Base-by-base conservation (phyloP, 2,888 invertebrate genomes). In the Acleris emargana region DNA sequence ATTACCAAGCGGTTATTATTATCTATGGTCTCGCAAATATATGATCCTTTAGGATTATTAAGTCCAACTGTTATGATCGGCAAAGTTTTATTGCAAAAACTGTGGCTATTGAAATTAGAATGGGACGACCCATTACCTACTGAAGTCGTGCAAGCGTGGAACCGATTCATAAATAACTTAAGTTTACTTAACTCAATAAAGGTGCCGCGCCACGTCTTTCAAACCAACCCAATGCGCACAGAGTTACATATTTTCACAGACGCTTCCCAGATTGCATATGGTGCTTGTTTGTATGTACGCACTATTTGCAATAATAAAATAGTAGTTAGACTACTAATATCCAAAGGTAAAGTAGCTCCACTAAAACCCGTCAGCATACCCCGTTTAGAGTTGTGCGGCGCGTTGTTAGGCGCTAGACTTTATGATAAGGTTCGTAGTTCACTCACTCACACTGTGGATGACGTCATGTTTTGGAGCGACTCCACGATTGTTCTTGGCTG, bases 401-500 rank as follows among this genome's bases (percentile, higher is more conserved):
- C 50, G 11, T 13, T 50, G 18, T 20, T 50, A 6, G 50, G 20
- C 18, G 11, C 50, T 18, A 50, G 50, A n/a, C 13, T 50, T 18
- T 50, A 11, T 50, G 18, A 18, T 20, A 22, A 49, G 13, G 18
- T 49, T 6, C 20, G 17, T 7, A 49, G 16, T 7, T 49, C 49
- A 49, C 20, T 49, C 18, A 49, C 49, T 7, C 18, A 18, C 6
- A 25, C 18, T 18, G 25, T 43, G 22, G 49, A 42, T 43, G 53
- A 53, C 20, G 62, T 59, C 38, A 17, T 20, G 9, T 72, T 71
- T 28, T 77, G 76, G 75, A 66, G 58, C 9, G 75, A 78, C 51
- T 76, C 76, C 1, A 73, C 69, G 3, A 71, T 77, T 38, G 74
- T 75, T 1, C 49, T 77, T 3, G 64, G 74, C 5, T 77, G 76